Evolutionary conservation across 1,140 invertebrate species (phyloP), one percentile per base, ranked within the genome.

Genomic region (Dermatophagoides farinae): DNA sequence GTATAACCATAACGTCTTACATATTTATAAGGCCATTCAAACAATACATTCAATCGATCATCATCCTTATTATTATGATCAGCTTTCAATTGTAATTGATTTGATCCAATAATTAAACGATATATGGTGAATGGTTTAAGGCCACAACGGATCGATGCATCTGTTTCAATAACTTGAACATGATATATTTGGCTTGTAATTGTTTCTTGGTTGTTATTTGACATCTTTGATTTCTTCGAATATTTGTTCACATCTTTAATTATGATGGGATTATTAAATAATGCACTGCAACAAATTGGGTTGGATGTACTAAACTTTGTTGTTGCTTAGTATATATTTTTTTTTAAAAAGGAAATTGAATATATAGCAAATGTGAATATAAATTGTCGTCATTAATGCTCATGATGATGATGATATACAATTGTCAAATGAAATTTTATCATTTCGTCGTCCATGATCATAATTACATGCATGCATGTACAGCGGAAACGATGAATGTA

Each of bases 1-100:
- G 80, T 79, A 64, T 84, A 84, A 23, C 86, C 86, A 72, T 89
- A 89, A 60, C 83, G 74, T 57, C 86, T 77, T 62, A 90, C 88
- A 67, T 82, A 87, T 64, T 80, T 78, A 70, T 86, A 89, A 43
- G 86, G 86, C 86, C 86, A 90, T n/a, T 79, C 84, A 63, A 79
- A 85, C 58, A 85, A 63, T 4, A 82, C 69, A n/a, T n/a, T n/a
- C n/a, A 31, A 31, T 31, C 31, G 31, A 4, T n/a, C n/a, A n/a
- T n/a, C n/a, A n/a, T n/a, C n/a, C 61, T 76, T 60, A 12, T 57
- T 61, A 64, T 79, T 76, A 67, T 81, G 80, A 76, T 60, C 86
- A 31, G 2, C 8, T 70, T 70, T 85, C 82, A 65, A 87, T 77
- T 61, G 82, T 80, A 40, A 78, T 80, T 11, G 80, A 71, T 38